Conservation (phyloP, 2,113 vertebrate species). For the Halichoeres trimaculatus region DNA sequence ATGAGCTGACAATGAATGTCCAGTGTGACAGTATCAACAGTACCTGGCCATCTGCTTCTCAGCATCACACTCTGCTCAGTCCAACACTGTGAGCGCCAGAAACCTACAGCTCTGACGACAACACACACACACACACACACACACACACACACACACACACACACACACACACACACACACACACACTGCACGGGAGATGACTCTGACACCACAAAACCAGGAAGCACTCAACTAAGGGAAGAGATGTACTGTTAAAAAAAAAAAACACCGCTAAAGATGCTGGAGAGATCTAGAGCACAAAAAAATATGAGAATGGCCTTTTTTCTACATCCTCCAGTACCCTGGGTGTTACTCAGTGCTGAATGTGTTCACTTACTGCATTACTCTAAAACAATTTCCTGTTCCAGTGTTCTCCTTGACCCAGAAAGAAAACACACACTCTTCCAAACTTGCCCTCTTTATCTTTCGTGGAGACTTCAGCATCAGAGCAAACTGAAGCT, state of each 20-base stretch:
- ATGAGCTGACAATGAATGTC: slow-evolving; percentile 52
- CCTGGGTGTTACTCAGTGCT: slow-evolving; percentile 32
- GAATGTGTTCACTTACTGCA: slow-evolving; percentile 58
- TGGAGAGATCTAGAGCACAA: slow-evolving; percentile 20
- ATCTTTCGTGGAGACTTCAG: slow-evolving; percentile 58
- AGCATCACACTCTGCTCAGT: slow-evolving; percentile 69
- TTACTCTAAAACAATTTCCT: slow-evolving; percentile 69
- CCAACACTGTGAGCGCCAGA: slow-evolving; percentile 65
- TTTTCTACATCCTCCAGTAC: slow-evolving; percentile 43
- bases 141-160: neutral
- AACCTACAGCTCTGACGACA: slow-evolving; percentile 71
- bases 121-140: slow-evolving; percentile 1
- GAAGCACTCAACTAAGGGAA: too few relatives aligned
- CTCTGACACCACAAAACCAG: slow-evolving; percentile 6
- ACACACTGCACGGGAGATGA: neutral
- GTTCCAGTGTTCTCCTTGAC: slow-evolving; percentile 81
- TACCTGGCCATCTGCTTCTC: slow-evolving; percentile 82
- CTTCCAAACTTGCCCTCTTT: slow-evolving; percentile 54
- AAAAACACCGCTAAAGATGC: too few relatives aligned
- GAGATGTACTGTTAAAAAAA: too few relatives aligned
- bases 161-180: neutral
- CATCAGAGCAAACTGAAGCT: slow-evolving; percentile 45
- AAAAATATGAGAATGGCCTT: slow-evolving; percentile 28
- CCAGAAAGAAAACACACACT: slow-evolving; percentile 70
- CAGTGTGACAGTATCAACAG: slow-evolving; percentile 49